Conservation (phyloP, 2,888 invertebrate genomes). For the Macrophya annulata region DNA sequence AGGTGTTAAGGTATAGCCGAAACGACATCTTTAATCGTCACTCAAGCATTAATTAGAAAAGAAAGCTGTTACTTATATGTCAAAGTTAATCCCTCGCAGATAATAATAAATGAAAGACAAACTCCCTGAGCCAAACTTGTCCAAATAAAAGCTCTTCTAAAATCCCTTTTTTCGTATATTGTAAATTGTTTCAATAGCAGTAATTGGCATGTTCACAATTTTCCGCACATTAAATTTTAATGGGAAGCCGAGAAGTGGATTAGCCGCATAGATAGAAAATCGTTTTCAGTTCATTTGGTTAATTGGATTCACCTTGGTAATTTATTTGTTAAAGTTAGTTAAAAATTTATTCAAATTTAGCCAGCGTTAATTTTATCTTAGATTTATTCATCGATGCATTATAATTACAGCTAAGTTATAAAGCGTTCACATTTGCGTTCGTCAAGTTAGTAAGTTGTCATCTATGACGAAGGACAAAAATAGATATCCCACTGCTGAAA, state of each 20-base stretch:
- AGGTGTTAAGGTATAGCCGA: conserved; percentile 27
- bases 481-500: conserved; percentile 25
- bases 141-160: not conserved
- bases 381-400: not conserved
- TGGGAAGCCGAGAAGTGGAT: not conserved
- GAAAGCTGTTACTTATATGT: not conserved
- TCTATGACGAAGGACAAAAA: conserved; percentile 38
- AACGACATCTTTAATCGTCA: conserved; percentile 14
- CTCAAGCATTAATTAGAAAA: conserved; percentile 27
- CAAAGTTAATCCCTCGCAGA: not conserved
- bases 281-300: not conserved
- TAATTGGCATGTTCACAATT: not conserved
- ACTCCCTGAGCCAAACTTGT: not conserved
- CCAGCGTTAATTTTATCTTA: not conserved
- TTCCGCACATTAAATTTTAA: not conserved
- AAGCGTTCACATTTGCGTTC: conserved; percentile 16
- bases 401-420: not conserved
- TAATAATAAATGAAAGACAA: not conserved
- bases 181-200: not conserved
- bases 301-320: not conserved
- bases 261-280: not conserved
- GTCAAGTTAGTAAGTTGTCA: conserved; percentile 42
- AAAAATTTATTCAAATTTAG: not conserved
- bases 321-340: not conserved
- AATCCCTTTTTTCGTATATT: not conserved